A percentile compares a stretch with the other conserved stretches of the same genome.
Evolutionary conservation across 1,140 invertebrate species (phyloP).

Genomic region (Liolophura sinensis): DNA sequence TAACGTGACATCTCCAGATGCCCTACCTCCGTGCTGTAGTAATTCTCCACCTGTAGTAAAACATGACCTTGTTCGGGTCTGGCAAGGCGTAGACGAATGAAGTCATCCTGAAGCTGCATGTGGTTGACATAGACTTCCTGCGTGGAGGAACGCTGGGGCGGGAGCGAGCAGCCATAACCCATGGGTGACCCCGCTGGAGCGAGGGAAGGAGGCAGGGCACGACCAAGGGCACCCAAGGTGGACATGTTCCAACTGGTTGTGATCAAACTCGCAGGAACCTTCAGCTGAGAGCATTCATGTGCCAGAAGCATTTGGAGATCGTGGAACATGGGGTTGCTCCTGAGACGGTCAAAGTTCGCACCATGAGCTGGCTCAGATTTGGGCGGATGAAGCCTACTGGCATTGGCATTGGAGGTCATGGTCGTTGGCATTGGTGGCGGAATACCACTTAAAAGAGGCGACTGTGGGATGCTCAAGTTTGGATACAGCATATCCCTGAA

Average conservation of each 20-base stretch:
- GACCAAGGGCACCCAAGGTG: no score
- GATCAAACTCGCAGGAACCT: constrained; percentile 28
- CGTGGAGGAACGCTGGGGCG: constrained; percentile 4
- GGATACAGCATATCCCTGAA: no score
- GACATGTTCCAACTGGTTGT: constrained; percentile 24
- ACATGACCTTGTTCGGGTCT: not conserved
- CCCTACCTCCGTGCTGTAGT: constrained; percentile 24
- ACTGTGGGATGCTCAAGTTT: no score
- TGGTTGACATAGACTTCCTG: constrained; percentile 23
- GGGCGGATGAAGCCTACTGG: no score
- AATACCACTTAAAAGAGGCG: no score
- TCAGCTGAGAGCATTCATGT: constrained; percentile 22
- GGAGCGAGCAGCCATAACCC: not conserved
- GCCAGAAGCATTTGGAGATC: constrained; percentile 25
- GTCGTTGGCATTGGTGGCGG: no score
- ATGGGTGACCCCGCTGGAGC: constrained; percentile 4
- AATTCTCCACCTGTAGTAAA: constrained; percentile 15
- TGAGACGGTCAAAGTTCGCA: constrained; percentile 16
- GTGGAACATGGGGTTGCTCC: constrained; percentile 27
- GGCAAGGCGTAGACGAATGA: constrained; percentile 21
- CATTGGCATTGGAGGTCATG: no score
- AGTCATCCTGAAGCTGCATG: constrained; percentile 24
- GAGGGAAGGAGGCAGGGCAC: no score
- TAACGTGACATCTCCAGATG: constrained; percentile 27
- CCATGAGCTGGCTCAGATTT: not conserved